Conservation (phyloP, 2,888 invertebrate genomes). For the Tholera decimalis region DNA sequence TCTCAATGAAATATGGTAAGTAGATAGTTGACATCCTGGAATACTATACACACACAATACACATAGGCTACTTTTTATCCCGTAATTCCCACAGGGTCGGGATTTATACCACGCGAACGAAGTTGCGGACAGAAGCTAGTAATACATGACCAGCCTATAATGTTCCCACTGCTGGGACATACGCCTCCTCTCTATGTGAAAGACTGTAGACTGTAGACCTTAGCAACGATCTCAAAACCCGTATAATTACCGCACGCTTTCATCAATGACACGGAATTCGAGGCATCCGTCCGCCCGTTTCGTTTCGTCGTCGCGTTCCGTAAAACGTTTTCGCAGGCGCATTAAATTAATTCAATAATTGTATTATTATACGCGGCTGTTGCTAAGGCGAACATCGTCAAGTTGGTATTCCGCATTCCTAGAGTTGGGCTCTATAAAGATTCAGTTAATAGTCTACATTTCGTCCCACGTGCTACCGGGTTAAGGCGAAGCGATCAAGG, state of each 20-base stretch:
- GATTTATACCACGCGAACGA: too few species aligned
- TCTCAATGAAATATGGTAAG: too few species aligned
- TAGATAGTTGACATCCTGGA: too few species aligned
- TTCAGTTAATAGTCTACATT: conserved; percentile 79
- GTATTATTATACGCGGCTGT: conserved; percentile 61
- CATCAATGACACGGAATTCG: conserved; percentile 55
- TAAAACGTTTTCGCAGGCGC: conserved; percentile 45
- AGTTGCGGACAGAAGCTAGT: too few species aligned
- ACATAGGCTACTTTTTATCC: too few species aligned
- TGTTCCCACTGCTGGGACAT: too few species aligned
- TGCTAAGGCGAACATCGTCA: conserved; percentile 71
- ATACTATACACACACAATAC: too few species aligned
- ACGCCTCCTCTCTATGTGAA: too few species aligned
- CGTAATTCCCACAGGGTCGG: too few species aligned
- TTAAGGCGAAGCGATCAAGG: conserved; percentile 75
- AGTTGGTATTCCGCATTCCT: conserved; percentile 82
- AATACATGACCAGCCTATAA: too few species aligned
- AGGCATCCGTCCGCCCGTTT: conserved; percentile 30
- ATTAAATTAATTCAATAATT: conserved; percentile 53
- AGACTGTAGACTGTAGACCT: too few species aligned
- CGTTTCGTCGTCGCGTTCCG: conserved; percentile 13
- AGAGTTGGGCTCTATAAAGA: conserved; percentile 80
- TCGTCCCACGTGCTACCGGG: conserved; percentile 77
- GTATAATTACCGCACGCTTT: conserved; percentile 48
- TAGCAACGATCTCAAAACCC: conserved; percentile 20